Conservation (phyloP, 2,797 vertebrate genomes). For the Hydrophis major region DNA sequence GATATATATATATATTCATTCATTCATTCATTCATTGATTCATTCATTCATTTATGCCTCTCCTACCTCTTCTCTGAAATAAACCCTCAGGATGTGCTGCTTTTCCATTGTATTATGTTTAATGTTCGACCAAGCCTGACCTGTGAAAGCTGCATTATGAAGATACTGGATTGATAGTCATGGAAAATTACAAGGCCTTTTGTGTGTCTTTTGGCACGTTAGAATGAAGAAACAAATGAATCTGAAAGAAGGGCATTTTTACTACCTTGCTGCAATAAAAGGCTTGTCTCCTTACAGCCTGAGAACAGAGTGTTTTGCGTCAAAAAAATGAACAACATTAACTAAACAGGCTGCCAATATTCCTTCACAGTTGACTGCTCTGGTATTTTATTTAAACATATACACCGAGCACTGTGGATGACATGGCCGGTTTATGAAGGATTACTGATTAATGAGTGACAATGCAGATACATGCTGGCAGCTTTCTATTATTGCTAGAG, state of each 20-base stretch:
- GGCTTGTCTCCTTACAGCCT: conserved; percentile 33
- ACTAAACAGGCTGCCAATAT: conserved; percentile 36
- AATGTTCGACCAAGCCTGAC: not conserved
- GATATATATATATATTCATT: too few relatives aligned
- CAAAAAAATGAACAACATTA: not conserved
- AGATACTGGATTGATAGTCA: not conserved
- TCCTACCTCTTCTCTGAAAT: not conserved
- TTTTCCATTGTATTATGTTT: not conserved
- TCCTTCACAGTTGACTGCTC: conserved; percentile 44
- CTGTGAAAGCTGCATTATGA: not conserved
- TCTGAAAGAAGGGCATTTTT: conserved; percentile 30
- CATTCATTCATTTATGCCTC: not conserved
- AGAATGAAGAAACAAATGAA: conserved; percentile 4
- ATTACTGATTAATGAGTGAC: conserved; percentile 40
- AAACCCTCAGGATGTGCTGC: not conserved
- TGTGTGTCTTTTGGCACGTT: not conserved
- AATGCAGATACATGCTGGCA: conserved; percentile 19
- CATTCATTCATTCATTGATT: not conserved
- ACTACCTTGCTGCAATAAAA: conserved; percentile 21
- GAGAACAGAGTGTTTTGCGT: conserved; percentile 37
- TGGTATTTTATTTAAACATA: conserved; percentile 47
- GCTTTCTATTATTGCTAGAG: conserved; percentile 8
- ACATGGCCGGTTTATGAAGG: conserved; percentile 40
- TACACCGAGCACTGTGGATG: conserved; percentile 8
- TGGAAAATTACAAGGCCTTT: not conserved